Percentiles rank a stretch among this genome's conserved stretches.
Evolutionary conservation across 2,888 invertebrate genomes (phyloP).

Genomic region (Dexiosoma caninum): DNA sequence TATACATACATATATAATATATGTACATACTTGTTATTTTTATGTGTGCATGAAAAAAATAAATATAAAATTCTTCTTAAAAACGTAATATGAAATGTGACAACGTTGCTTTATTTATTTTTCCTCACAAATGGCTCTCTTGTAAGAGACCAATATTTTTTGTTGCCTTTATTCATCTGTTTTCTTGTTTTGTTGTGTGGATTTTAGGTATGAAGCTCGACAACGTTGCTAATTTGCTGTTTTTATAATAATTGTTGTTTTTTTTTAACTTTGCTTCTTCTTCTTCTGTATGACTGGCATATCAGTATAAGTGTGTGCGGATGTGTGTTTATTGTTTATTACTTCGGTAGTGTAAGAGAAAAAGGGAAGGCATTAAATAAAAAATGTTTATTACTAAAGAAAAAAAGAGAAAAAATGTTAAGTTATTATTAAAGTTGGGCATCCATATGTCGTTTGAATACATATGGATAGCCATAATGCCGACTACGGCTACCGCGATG

Average conservation of each 20-base stretch:
- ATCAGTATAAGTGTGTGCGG: slow-evolving; percentile 19
- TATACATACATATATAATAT: background rate
- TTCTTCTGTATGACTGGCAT: slow-evolving; percentile 45
- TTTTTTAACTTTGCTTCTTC: slow-evolving; percentile 44
- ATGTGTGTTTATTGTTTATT: slow-evolving; percentile 13
- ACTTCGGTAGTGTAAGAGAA: background rate
- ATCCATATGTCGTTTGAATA: slow-evolving; percentile 17
- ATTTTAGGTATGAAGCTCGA: slow-evolving; percentile 46
- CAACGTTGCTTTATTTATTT: slow-evolving; percentile 66
- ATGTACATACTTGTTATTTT: background rate
- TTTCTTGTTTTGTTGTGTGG: slow-evolving; percentile 31
- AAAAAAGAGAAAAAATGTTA: slow-evolving; percentile 39
- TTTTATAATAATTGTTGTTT: slow-evolving; percentile 62
- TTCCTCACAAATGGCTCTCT: slow-evolving; percentile 18
- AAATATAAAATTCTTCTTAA: slow-evolving; percentile 65
- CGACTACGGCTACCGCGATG: slow-evolving; percentile 31
- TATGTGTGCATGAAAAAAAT: no score
- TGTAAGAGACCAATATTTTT: slow-evolving; percentile 28
- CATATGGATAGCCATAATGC: slow-evolving; percentile 4
- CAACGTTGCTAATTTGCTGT: slow-evolving; percentile 60
- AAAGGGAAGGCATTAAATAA: slow-evolving; percentile 15
- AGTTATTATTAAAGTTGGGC: slow-evolving; percentile 50
- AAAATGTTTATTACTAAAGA: background rate
- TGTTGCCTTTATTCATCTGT: slow-evolving; percentile 30
- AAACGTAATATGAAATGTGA: slow-evolving; percentile 67